A percentile compares a stretch with the other conserved stretches of the same genome.
These are phyloP conservation scores for Phalanger gymnotis DNA, from an alignment of 2,797 vertebrate species.

Conservation along the genomic window DNA sequence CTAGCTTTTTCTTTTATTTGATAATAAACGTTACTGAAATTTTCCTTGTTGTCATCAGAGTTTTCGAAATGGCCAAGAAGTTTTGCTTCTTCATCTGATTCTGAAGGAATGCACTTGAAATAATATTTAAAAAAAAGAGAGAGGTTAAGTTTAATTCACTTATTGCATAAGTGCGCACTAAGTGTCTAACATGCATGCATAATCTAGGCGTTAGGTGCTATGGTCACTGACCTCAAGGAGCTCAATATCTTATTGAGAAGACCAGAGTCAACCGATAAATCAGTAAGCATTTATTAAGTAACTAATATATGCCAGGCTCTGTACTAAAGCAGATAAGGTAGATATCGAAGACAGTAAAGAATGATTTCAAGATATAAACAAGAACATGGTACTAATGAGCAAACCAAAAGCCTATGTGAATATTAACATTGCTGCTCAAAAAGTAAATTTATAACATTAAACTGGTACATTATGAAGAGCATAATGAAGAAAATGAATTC, in stretches of 20 bases:
- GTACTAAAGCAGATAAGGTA: not conserved
- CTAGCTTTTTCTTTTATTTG: slow-evolving; percentile 57
- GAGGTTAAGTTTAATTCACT: not conserved
- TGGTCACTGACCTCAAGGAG: not conserved
- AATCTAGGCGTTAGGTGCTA: not conserved
- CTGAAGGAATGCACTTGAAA: slow-evolving; percentile 27
- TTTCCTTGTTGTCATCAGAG: slow-evolving; percentile 26
- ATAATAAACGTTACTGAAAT: not conserved
- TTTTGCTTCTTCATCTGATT: slow-evolving; percentile 35
- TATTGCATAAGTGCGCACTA: slow-evolving; percentile 1
- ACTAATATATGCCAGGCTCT: not conserved
- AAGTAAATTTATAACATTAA: slow-evolving; percentile 38
- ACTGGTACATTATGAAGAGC: not conserved
- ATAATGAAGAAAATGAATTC: not conserved
- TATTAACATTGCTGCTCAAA: not conserved
- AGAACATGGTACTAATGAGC: not conserved
- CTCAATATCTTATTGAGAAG: not conserved
- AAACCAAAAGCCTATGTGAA: not conserved
- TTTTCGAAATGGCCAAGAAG: slow-evolving; percentile 55
- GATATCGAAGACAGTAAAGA: not conserved
- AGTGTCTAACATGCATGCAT: not conserved
- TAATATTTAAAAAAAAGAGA: not conserved
- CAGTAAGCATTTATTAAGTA: not conserved
- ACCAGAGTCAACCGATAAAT: not conserved
- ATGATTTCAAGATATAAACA: not conserved